These are phyloP conservation scores for Saccostrea glomerata DNA, from an alignment of 1,140 invertebrate genomes.

Conservation along the genomic window DNA sequence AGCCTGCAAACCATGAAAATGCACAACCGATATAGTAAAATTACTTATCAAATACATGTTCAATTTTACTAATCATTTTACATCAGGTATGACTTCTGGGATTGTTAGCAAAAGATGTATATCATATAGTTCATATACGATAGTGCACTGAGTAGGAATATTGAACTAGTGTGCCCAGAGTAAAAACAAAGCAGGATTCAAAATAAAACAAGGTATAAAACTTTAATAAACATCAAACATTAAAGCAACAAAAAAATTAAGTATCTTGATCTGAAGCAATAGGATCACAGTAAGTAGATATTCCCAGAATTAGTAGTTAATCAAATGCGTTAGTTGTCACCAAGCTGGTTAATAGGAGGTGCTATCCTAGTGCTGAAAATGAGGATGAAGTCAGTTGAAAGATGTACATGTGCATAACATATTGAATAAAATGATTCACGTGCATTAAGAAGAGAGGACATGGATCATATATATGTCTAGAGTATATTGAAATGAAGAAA, in stretches of 20 bases:
- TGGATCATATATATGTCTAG: too few species aligned
- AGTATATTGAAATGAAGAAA: too few species aligned
- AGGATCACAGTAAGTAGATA: not conserved
- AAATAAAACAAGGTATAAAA: slow-evolving; percentile 2
- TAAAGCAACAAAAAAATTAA: slow-evolving; percentile 23
- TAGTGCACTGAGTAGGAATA: too few species aligned
- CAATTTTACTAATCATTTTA: too few species aligned
- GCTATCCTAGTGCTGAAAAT: slow-evolving; percentile 17
- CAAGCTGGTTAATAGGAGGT: not conserved
- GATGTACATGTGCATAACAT: not conserved
- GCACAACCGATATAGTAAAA: too few species aligned
- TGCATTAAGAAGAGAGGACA: too few species aligned
- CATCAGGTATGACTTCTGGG: too few species aligned
- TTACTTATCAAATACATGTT: too few species aligned
- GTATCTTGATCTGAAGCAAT: not conserved
- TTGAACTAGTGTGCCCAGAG: not conserved
- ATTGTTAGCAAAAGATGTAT: too few species aligned
- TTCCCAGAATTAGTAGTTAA: slow-evolving; percentile 3
- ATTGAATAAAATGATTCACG: too few species aligned
- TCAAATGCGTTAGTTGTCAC: not conserved
- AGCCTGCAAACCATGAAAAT: too few species aligned
- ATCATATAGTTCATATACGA: too few species aligned
- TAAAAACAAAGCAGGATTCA: not conserved
- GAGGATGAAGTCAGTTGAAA: not conserved
- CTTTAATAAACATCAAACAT: slow-evolving; percentile 18